Evolutionary conservation across 2,888 invertebrate genomes (phyloP).

Genomic region (Podabrus alpinus): DNA sequence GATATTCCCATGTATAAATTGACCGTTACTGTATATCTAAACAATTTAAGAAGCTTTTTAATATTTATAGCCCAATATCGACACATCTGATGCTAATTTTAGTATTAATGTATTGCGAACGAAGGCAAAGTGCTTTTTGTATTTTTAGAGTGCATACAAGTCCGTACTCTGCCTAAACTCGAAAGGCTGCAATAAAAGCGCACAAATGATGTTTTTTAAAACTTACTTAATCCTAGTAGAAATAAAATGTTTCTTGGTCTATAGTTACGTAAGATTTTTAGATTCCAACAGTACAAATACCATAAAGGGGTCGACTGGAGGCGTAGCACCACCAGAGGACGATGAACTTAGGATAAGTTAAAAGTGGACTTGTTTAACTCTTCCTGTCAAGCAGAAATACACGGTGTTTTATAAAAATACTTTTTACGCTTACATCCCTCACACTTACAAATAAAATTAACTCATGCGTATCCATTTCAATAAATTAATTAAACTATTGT

Average conservation of each 20-base stretch:
- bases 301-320: constrained; percentile 34
- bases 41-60: not conserved
- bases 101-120: not conserved
- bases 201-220: constrained; percentile 4
- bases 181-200: constrained; percentile 7
- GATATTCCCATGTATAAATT: not conserved
- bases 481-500: not conserved
- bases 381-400: constrained; percentile 33
- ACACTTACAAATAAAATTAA: constrained; percentile 11
- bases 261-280: constrained; percentile 33
- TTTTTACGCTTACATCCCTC: constrained; percentile 6
- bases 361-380: constrained; percentile 35
- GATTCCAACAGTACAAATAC: constrained; percentile 34
- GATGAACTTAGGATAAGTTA: constrained; percentile 33
- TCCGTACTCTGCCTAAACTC: not conserved
- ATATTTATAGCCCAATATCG: not conserved
- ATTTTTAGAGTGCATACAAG: not conserved
- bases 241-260: constrained; percentile 27
- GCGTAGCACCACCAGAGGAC: constrained; percentile 33
- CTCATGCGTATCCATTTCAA: constrained; percentile 4
- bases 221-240: constrained; percentile 21
- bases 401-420: constrained; percentile 27
- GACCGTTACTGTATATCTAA: not conserved
- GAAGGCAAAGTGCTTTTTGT: not conserved
- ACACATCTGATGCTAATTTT: not conserved